Evolutionary conservation across 2,113 vertebrate genomes (phyloP), one percentile per base, ranked within the genome.

Genomic region (Tachuris rubrigastra): DNA sequence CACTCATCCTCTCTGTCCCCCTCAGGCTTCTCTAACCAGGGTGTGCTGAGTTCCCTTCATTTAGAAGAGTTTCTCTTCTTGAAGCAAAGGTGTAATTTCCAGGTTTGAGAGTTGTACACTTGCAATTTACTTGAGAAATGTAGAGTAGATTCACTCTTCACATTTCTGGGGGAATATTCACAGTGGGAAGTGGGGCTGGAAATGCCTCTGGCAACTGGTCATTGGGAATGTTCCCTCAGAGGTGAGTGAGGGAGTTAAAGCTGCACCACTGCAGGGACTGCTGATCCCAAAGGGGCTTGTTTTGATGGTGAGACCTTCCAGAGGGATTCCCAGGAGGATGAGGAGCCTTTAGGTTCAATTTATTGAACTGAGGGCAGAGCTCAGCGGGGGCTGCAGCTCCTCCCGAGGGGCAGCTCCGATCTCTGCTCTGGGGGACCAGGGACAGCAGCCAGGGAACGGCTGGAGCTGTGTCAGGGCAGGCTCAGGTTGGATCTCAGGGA

Each of bases 181-280:
- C 17, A 6, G 8, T 27, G 52, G n/a, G n/a, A 24, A 16, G 18
- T 52, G 79, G 30, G 33, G 55, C 46, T 66, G 52, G 60, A 68
- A 75, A 50, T 35, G n/a, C 60, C 59, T 0, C 0, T 28, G 52
- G 25, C 35, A 66, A 9, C 28, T 28, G 74, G 24, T 15, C 18
- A 2, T 41, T 27, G 62, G 5, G 4, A 63, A 63, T 42, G n/a
- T 21, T 63, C 60, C 27, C 14, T 42, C 19, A 16, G n/a, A 37
- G n/a, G 58, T 24, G 58, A 25, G 23, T 25, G 58, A 37, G 35
- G 58, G n/a, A 59, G 58, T 15, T 37, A 4, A 25, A 16, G 22
- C n/a, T 59, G n/a, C n/a, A 17, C 3, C 58, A 59, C 4, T 59
- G n/a, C 58, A 24, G 58, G n/a, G 15, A 5, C 58, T 59, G 58